Base-by-base conservation (phyloP, 2,113 vertebrate genomes). In the Petroica traversi region DNA sequence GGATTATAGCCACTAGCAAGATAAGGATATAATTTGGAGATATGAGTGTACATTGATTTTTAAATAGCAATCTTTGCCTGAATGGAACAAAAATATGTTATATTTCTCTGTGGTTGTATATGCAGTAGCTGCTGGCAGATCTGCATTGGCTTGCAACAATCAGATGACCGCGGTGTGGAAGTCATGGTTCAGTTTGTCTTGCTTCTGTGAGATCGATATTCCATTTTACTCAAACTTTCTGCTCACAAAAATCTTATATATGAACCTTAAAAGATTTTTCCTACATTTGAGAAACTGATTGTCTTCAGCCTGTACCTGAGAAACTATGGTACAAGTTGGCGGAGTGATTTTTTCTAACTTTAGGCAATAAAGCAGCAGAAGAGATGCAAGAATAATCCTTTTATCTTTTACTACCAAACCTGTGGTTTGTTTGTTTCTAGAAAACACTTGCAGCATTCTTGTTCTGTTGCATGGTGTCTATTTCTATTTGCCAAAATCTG, bases 11-110 rank as follows among this genome's bases (percentile, higher is more conserved):
- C 33, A 66, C 41, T 88, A 82, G 80, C 67, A 92, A 89, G 67
- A 69, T 68, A 96, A 85, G 61, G 74, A 36, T 84, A 31, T 81
- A 92, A 94, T 94, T 95, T 96, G 34, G 87, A 69, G 49, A 73
- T 69, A 52, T 2, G 40, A 83, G 40, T 45, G n/a, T 14, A 68
- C 11, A 8, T 52, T 87, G 34, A 36, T 85, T 91, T 95, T 94
- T 71, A 43, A 85, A 61, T 73, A 78, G 7, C 40, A 85, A 62
- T 85, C 19, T 83, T 73, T 88, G 26, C 23, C 88, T 84, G 66
- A 93, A 71, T 41, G 48, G 49, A 88, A 59, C 43, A 68, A 90
- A 96, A 92, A 73, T 14, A 28, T 74, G 22, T 72, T 82, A 20
- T 62, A 33, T 89, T 5, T 36, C 14, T 71, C 52, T 64, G 62